These are phyloP conservation scores for Sphenopsis melanotis DNA, from an alignment of 2,797 vertebrate genomes.

Conservation along the genomic window DNA sequence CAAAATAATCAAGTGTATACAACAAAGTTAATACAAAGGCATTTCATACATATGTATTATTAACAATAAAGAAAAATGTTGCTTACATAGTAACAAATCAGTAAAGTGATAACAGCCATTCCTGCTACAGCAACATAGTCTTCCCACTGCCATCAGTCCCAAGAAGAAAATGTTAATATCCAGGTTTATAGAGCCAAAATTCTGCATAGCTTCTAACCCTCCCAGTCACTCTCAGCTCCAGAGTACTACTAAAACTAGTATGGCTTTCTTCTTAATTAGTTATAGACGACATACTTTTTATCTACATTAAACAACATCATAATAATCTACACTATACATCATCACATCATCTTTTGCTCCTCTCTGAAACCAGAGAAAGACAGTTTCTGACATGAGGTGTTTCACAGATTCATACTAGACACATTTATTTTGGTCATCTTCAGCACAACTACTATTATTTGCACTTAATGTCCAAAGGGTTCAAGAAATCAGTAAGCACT, in stretches of 20 bases:
- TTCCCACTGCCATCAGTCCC: no score
- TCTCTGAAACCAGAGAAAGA: neutral
- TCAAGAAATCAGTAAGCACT: neutral
- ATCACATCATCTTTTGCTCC: neutral
- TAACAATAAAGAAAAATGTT: neutral
- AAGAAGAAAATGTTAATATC: neutral
- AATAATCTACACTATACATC: neutral
- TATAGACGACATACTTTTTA: neutral
- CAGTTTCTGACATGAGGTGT: neutral
- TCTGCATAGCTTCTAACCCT: neutral
- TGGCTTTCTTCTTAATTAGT: neutral
- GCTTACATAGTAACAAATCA: neutral
- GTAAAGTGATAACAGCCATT: neutral
- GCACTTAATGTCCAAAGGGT: neutral
- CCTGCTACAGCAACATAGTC: neutral
- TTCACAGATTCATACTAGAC: neutral
- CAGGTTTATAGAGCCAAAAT: neutral
- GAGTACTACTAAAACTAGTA: neutral
- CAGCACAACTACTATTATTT: neutral
- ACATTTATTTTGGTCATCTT: neutral
- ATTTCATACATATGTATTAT: neutral
- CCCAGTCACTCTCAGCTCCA: neutral
- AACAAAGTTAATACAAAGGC: neutral
- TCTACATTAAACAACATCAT: neutral
- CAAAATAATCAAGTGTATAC: neutral